phyloP scores from a whole-genome alignment of 2,888 invertebrate species.

The Nymphalis urticae region DNA sequence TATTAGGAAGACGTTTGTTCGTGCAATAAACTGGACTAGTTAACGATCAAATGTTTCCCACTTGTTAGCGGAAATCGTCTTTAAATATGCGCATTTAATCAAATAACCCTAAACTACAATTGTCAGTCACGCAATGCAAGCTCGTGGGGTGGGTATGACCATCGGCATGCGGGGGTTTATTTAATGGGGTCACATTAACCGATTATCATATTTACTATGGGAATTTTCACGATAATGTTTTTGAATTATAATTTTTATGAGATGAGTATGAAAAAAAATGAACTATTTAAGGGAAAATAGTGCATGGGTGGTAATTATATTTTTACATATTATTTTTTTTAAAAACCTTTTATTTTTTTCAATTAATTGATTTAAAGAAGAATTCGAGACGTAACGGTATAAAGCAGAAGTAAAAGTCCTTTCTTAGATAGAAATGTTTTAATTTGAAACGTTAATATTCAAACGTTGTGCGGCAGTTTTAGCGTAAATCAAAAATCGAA shows the following conservation, averaged over 20 bases:
- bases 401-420: no score
- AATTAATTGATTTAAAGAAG: no score
- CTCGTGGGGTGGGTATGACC: constrained; percentile 45
- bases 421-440: no score
- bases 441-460: no score
- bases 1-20: no score
- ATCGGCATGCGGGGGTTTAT: constrained; percentile 55
- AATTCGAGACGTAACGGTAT: no score
- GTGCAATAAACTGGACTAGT: no score
- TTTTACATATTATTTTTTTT: no score
- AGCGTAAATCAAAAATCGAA: no score
- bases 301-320: neutral
- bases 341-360: no score
- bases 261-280: neutral
- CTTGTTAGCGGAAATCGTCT: constrained; percentile 32
- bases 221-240: constrained; percentile 32
- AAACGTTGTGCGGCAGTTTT: no score
- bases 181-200: constrained; percentile 45
- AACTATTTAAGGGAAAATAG: neutral
- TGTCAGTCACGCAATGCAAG: constrained; percentile 49
- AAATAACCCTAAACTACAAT: constrained; percentile 38
- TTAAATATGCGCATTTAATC: constrained; percentile 40
- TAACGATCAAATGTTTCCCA: constrained; percentile 21
- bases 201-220: constrained; percentile 49
- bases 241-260: neutral